These are phyloP conservation scores for Nomada lathburiana DNA, from an alignment of 2,888 invertebrate species.

Conservation along the genomic window DNA sequence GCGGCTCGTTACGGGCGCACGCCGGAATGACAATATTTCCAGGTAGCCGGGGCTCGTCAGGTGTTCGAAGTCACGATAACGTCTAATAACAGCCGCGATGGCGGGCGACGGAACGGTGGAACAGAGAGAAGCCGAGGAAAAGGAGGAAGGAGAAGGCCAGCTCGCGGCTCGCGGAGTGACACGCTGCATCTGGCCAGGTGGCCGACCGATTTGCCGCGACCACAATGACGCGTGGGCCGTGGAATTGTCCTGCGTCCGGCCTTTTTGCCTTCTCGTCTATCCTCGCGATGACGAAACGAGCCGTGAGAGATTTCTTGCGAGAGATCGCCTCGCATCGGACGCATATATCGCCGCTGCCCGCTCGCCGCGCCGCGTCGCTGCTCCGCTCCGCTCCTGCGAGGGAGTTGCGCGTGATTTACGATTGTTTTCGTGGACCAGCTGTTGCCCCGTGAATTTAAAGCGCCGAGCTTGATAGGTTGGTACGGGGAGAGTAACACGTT, in stretches of 20 bases:
- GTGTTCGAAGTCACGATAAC: conserved; percentile 56
- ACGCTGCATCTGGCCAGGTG: conserved; percentile 75
- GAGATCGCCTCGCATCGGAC: conserved; percentile 5
- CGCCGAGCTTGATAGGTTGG: too few relatives aligned
- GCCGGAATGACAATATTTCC: conserved; percentile 46
- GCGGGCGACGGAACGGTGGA: conserved; percentile 32
- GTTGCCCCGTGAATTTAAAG: not conserved
- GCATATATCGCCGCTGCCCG: not conserved
- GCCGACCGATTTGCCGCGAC: conserved; percentile 78
- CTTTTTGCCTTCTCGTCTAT: conserved; percentile 49
- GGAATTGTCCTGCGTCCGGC: conserved; percentile 67
- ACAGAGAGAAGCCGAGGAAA: conserved; percentile 39
- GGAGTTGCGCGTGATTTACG: not conserved
- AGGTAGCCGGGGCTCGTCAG: conserved; percentile 52
- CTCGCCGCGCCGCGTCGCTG: too few relatives aligned
- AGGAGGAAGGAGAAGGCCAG: conserved; percentile 65
- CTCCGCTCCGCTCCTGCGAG: not conserved
- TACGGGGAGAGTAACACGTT: too few relatives aligned
- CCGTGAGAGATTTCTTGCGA: conserved; percentile 54
- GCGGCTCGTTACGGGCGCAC: conserved; percentile 35
- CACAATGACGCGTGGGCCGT: conserved; percentile 78
- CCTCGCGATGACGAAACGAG: conserved; percentile 66
- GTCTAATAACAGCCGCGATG: conserved; percentile 55
- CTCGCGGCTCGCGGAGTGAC: conserved; percentile 54
- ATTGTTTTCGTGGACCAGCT: conserved; percentile 1